These are phyloP conservation scores for Oxyura jamaicensis DNA, from an alignment of 2,113 vertebrate genomes.

Conservation along the genomic window DNA sequence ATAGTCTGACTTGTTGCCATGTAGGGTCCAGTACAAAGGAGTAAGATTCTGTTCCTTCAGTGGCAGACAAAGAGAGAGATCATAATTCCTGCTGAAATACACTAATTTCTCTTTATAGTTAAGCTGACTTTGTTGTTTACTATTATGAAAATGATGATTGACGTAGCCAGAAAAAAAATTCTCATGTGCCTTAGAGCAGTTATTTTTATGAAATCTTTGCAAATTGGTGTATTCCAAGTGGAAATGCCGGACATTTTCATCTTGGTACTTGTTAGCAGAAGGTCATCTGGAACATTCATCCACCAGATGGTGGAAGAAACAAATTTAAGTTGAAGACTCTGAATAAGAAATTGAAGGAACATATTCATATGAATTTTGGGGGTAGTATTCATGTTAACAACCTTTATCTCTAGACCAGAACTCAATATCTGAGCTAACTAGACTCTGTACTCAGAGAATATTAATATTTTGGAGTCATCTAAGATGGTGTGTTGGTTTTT, in stretches of 20 bases:
- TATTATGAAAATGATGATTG: background rate
- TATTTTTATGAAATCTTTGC: background rate
- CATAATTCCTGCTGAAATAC: background rate
- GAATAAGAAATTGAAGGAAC: background rate
- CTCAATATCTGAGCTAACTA: background rate
- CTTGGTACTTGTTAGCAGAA: background rate
- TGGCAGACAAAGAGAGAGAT: background rate
- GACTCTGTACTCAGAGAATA: background rate
- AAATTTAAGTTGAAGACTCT: background rate
- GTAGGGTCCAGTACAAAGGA: background rate
- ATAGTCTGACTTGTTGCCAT: background rate
- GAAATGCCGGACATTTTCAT: background rate
- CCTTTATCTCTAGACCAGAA: background rate
- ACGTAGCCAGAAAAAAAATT: background rate
- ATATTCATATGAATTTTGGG: background rate
- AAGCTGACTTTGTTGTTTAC: background rate
- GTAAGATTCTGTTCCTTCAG: background rate
- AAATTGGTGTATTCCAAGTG: background rate
- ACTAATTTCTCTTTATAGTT: background rate
- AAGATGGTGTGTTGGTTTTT: background rate
- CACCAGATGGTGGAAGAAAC: background rate
- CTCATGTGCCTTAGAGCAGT: background rate
- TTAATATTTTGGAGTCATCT: background rate
- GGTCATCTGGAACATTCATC: background rate
- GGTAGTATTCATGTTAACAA: background rate